Evolutionary conservation across 1,140 invertebrate species (phyloP).

Genomic region (Eubasilissa regina): DNA sequence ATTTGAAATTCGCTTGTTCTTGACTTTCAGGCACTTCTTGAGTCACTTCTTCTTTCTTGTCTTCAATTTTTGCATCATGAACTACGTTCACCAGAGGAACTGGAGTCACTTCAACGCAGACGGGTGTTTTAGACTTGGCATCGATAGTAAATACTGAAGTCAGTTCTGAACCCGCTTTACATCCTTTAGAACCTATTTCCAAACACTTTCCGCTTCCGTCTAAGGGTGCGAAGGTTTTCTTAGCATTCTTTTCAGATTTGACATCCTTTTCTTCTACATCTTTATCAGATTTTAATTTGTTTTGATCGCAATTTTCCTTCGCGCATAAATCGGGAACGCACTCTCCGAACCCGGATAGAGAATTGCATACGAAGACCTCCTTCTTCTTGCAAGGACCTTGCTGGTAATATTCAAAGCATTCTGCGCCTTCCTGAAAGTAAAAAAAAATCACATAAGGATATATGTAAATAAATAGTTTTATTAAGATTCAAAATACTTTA

Average conservation of each 20-base stretch:
- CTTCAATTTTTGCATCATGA: background rate
- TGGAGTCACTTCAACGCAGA: background rate
- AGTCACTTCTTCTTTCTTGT: background rate
- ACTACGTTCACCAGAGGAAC: background rate
- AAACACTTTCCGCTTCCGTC: constrained; percentile 2
- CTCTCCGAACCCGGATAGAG: background rate
- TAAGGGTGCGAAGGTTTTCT: constrained; percentile 12
- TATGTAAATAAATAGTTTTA: too few relatives aligned
- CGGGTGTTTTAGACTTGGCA: background rate
- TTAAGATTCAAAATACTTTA: too few relatives aligned
- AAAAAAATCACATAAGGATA: background rate
- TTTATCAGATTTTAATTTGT: background rate
- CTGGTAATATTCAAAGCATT: constrained; percentile 20
- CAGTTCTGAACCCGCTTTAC: background rate
- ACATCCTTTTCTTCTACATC: too few relatives aligned
- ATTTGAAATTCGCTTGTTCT: background rate
- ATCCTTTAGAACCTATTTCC: constrained; percentile 5
- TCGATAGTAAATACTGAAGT: background rate
- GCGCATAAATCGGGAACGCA: background rate
- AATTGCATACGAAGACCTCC: background rate
- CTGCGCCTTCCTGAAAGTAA: background rate
- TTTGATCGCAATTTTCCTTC: background rate
- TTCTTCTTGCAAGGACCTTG: background rate
- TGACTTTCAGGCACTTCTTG: background rate
- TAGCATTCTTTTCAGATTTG: background rate